phyloP scores from a whole-genome alignment of 2,888 invertebrate genomes.

The Amblyjoppa proteus region DNA sequence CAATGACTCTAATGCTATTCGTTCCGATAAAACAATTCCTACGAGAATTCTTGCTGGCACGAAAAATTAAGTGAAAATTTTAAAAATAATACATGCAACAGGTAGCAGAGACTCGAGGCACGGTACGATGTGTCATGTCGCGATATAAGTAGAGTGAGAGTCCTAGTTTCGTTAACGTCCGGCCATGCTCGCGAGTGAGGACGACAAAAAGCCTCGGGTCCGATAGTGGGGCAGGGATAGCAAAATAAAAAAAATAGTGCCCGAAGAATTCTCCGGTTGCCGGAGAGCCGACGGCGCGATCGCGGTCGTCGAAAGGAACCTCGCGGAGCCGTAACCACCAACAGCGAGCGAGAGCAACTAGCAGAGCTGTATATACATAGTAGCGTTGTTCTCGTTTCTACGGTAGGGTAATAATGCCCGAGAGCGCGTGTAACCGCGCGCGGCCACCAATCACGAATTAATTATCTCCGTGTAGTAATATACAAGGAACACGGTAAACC shows the following conservation, averaged over 20 bases:
- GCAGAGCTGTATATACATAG: conserved; percentile 1
- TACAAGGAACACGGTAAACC: conserved; percentile 72
- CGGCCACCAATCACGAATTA: conserved; percentile 81
- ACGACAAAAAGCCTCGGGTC: conserved; percentile 49
- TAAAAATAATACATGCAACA: background rate
- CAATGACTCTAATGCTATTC: background rate
- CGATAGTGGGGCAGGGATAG: conserved; percentile 37
- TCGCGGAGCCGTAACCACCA: conserved; percentile 58
- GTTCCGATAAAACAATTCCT: conserved; percentile 1
- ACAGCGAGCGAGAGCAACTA: conserved; percentile 29
- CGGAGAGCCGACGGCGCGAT: conserved; percentile 51
- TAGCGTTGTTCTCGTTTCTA: conserved; percentile 68
- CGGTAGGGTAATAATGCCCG: conserved; percentile 64
- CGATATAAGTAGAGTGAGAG: conserved; percentile 43
- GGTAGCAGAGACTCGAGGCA: conserved; percentile 1
- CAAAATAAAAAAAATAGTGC: conserved; percentile 21
- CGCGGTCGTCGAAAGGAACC: conserved; percentile 62
- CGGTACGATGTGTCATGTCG: conserved; percentile 35
- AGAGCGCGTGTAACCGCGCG: conserved; percentile 60
- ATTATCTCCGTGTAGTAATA: conserved; percentile 80
- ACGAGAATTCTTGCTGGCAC: background rate
- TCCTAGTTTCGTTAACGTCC: conserved; percentile 32
- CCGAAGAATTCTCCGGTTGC: conserved; percentile 47
- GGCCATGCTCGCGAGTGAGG: conserved; percentile 26
- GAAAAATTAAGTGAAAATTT: background rate